A percentile compares a stretch with the other conserved stretches of the same genome.
Evolutionary conservation across 35 echinoderm and acorn worm genomes (phyloP).

Genomic region (Lytechinus pictus): DNA sequence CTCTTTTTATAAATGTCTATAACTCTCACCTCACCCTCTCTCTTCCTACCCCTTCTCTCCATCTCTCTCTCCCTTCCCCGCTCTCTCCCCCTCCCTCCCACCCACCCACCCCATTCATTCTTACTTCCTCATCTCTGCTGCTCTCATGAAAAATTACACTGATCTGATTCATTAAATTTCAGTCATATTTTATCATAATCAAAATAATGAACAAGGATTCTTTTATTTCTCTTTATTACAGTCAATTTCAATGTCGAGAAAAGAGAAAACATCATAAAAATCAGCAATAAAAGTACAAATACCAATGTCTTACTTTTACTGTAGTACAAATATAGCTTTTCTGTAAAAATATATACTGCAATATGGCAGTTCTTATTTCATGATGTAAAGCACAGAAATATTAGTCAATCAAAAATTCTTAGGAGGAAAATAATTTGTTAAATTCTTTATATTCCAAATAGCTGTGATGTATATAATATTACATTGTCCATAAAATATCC

Average conservation of each 20-base stretch:
- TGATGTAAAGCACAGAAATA: background rate
- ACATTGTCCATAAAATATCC: background rate
- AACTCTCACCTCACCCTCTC: background rate
- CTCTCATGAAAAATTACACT: background rate
- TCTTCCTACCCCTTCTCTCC: background rate
- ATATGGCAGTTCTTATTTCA: background rate
- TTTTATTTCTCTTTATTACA: background rate
- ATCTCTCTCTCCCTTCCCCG: background rate
- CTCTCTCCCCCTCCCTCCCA: background rate
- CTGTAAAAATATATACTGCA: conserved; percentile 5
- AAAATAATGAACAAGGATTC: background rate
- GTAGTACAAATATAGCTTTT: conserved; percentile 12
- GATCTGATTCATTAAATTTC: background rate
- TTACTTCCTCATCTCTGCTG: too few species aligned
- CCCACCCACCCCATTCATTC: background rate
- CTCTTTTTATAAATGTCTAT: too few species aligned
- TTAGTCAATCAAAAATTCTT: background rate
- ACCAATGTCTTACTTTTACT: background rate
- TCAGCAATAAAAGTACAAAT: background rate
- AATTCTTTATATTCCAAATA: background rate
- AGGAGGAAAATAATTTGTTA: background rate
- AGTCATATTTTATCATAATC: background rate
- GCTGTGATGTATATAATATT: background rate
- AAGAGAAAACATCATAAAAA: background rate
- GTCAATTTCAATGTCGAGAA: background rate